These are phyloP conservation scores for Eilema depressum DNA, from an alignment of 2,888 invertebrate genomes.

Conservation along the genomic window DNA sequence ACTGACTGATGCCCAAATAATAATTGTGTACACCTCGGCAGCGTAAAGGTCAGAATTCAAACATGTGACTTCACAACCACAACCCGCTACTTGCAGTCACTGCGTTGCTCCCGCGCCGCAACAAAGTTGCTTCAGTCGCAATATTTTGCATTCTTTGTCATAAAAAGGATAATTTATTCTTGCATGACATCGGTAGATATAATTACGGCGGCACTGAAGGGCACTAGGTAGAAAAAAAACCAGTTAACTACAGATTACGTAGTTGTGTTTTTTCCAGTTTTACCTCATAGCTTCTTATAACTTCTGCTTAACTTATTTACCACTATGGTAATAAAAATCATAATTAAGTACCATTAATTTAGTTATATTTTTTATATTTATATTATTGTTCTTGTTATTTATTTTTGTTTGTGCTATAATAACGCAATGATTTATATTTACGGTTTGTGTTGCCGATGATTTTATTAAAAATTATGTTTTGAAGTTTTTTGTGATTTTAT, in stretches of 20 bases:
- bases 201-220: constrained; percentile 45
- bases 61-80: not conserved
- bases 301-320: constrained; percentile 32
- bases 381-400: not conserved
- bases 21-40: no score
- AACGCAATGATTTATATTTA: constrained; percentile 1
- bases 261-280: constrained; percentile 43
- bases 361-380: constrained; percentile 3
- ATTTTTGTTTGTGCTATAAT: not conserved
- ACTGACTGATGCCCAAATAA: no score
- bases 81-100: not conserved
- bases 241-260: constrained; percentile 11
- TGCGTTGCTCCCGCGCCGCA: not conserved
- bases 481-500: not conserved
- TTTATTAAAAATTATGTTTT: constrained; percentile 5
- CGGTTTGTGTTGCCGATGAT: not conserved
- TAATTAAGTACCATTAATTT: constrained; percentile 30
- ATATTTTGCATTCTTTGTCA: constrained; percentile 24
- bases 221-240: constrained; percentile 39
- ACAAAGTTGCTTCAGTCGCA: constrained; percentile 14
- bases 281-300: constrained; percentile 39
- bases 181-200: constrained; percentile 47
- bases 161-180: constrained; percentile 36
- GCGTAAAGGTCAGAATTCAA: not conserved
- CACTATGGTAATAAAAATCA: constrained; percentile 35